These are phyloP conservation scores for Antechinus stuartii DNA, from an alignment of 2,113 vertebrate species.

Conservation along the genomic window DNA sequence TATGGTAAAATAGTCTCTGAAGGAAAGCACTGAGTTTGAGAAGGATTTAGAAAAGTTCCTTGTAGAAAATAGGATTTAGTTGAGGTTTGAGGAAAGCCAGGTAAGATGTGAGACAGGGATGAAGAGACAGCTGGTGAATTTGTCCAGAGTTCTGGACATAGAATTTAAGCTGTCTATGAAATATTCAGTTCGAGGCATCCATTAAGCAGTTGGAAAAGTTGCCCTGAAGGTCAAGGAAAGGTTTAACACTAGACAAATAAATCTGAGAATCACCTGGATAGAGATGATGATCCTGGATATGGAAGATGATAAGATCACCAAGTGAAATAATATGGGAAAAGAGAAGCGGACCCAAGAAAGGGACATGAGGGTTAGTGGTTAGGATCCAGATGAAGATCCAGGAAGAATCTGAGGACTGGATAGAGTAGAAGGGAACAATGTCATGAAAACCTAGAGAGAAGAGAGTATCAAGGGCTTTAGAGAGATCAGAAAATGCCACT, in stretches of 20 bases:
- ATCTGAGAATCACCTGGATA: background rate
- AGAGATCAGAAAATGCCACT: background rate
- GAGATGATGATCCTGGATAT: background rate
- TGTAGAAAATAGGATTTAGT: background rate
- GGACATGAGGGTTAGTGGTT: background rate
- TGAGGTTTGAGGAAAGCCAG: background rate
- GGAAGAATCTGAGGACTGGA: background rate
- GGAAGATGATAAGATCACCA: background rate
- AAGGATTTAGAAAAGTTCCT: background rate
- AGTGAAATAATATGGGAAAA: background rate
- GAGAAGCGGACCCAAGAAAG: background rate
- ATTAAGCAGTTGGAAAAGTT: background rate
- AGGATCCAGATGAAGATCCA: background rate
- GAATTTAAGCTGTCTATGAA: background rate
- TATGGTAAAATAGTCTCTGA: background rate
- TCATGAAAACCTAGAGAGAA: background rate
- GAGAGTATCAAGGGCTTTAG: background rate
- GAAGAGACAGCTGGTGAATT: background rate
- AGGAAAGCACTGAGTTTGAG: background rate
- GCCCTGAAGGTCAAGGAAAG: background rate
- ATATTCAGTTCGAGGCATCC: background rate
- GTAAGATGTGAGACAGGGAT: background rate
- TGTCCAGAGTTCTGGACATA: background rate
- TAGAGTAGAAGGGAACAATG: background rate
- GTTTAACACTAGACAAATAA: background rate